phyloP scores from a whole-genome alignment of 2,113 vertebrate species.

The Oncorhynchus kisutch region DNA sequence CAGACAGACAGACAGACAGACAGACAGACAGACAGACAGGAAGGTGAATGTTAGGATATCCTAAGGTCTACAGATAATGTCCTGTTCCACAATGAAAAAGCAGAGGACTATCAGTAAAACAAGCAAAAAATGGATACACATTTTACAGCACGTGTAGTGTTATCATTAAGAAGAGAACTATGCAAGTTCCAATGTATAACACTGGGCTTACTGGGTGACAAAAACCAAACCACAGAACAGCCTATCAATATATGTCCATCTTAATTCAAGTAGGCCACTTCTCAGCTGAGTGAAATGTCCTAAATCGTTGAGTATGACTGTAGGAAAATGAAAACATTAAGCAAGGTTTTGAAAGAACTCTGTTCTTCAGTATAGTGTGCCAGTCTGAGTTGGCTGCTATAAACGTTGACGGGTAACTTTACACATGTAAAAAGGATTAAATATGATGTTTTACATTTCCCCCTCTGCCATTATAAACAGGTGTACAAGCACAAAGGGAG shows the following conservation, averaged over 20 bases:
- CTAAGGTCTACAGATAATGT: neutral
- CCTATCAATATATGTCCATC: slow-evolving; percentile 60
- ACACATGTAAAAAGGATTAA: slow-evolving; percentile 32
- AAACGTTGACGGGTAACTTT: slow-evolving; percentile 35
- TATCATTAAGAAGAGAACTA: slow-evolving; percentile 46
- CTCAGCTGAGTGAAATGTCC: slow-evolving; percentile 62
- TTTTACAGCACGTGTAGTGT: slow-evolving; percentile 48
- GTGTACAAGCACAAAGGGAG: slow-evolving; percentile 17
- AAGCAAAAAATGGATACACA: slow-evolving; percentile 2
- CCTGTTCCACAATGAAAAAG: neutral
- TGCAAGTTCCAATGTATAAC: slow-evolving; percentile 16
- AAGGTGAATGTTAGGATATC: neutral
- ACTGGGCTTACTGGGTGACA: neutral
- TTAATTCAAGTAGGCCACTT: slow-evolving; percentile 59
- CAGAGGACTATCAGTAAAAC: neutral
- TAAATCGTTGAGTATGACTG: slow-evolving; percentile 52
- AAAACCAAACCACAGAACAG: slow-evolving; percentile 49
- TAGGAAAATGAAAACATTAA: slow-evolving; percentile 51
- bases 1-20: neutral
- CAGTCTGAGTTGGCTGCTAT: slow-evolving; percentile 49
- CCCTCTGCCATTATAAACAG: slow-evolving; percentile 55
- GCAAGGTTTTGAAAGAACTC: slow-evolving; percentile 42
- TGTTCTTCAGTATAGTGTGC: slow-evolving; percentile 51
- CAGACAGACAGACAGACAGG: no score
- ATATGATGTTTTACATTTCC: slow-evolving; percentile 45